phyloP scores from a whole-genome alignment of 2,888 invertebrate species.

The Notodonta ziczac region DNA sequence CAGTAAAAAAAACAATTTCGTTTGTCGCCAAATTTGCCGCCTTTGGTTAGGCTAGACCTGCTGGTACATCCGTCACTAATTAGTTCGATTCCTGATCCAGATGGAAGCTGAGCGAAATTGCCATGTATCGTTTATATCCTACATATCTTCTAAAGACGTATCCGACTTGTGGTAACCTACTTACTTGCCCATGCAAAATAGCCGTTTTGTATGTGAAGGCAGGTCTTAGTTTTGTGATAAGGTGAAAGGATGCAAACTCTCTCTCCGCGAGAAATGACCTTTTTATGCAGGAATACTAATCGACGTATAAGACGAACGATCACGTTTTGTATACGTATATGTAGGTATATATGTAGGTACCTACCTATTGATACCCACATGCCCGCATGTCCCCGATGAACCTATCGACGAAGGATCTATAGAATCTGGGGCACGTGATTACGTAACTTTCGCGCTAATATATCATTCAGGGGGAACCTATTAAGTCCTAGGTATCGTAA shows the following conservation, averaged over 20 bases:
- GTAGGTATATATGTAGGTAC: no score
- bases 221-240: neutral
- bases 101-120: no score
- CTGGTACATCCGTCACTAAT: no score
- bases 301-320: neutral
- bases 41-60: no score
- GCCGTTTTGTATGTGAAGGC: constrained; percentile 4
- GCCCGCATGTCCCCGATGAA: no score
- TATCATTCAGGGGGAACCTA: neutral
- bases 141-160: neutral
- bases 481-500: neutral
- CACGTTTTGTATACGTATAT: no score
- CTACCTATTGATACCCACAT: no score
- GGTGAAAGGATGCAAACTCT: constrained; percentile 5
- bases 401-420: neutral
- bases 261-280: neutral
- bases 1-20: no score
- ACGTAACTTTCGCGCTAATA: neutral
- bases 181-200: neutral
- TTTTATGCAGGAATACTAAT: neutral
- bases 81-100: no score
- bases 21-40: no score
- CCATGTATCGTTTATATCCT: neutral
- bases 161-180: neutral
- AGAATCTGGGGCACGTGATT: neutral